Percentiles rank a stretch among this genome's conserved stretches.
phyloP scores from a whole-genome alignment of 2,113 vertebrate species.

The Motacilla alba region DNA sequence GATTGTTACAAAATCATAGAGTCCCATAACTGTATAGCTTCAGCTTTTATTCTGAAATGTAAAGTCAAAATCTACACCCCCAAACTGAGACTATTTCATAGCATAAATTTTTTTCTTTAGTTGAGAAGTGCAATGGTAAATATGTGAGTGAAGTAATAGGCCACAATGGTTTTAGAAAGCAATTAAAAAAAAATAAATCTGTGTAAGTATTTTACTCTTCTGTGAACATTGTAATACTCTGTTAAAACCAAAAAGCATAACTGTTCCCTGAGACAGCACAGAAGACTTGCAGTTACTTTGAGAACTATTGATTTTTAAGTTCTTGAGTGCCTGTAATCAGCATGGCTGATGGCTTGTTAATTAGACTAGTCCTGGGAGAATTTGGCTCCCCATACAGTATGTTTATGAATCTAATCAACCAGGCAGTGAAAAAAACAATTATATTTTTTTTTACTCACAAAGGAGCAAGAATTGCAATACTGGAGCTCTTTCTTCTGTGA shows the following conservation, averaged over 20 bases:
- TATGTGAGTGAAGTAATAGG: neutral
- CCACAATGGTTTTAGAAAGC: neutral
- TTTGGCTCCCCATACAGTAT: neutral
- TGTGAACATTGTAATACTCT: neutral
- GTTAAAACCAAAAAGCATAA: neutral
- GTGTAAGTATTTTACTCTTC: neutral
- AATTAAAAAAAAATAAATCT: neutral
- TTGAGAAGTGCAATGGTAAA: neutral
- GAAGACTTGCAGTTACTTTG: neutral
- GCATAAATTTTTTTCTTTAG: neutral
- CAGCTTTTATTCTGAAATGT: neutral
- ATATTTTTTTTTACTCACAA: neutral
- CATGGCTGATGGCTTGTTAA: slow-evolving; percentile 39
- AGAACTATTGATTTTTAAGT: slow-evolving; percentile 38
- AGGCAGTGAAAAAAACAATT: neutral
- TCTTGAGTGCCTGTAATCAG: slow-evolving; percentile 34
- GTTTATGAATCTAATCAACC: slow-evolving; percentile 46
- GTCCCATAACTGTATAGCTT: neutral
- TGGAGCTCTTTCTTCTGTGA: neutral
- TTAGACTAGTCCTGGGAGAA: slow-evolving; percentile 28
- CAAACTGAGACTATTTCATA: neutral
- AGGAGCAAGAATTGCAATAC: neutral
- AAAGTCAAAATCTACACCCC: neutral
- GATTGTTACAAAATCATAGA: neutral
- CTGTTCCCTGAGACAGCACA: neutral